These are phyloP conservation scores for Keiferia lycopersicella DNA, from an alignment of 2,888 invertebrate genomes.

Conservation along the genomic window DNA sequence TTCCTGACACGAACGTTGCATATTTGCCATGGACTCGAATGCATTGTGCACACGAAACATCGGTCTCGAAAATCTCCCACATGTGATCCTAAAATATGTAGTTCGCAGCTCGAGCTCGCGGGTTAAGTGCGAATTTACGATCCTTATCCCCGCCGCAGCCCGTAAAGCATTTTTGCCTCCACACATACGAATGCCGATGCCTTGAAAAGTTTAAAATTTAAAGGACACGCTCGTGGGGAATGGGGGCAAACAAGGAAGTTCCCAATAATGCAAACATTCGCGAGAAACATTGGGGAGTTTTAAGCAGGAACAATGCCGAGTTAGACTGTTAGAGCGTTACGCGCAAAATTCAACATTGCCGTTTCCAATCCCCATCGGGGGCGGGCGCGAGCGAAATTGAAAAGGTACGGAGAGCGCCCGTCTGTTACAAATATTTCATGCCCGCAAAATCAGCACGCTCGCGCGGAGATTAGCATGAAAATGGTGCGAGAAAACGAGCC, in stretches of 20 bases:
- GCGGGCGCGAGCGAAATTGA: slow-evolving; percentile 58
- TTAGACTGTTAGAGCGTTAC: slow-evolving; percentile 40
- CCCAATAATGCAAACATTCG: slow-evolving; percentile 28
- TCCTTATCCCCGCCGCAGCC: slow-evolving; percentile 43
- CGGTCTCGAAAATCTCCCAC: slow-evolving; percentile 46
- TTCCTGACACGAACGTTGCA: slow-evolving; percentile 43
- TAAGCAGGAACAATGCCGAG: slow-evolving; percentile 38
- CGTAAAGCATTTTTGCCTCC: slow-evolving; percentile 57
- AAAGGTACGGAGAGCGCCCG: slow-evolving; percentile 57
- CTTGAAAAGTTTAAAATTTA: slow-evolving; percentile 47
- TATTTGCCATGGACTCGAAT: slow-evolving; percentile 47
- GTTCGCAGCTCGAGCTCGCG: slow-evolving; percentile 43
- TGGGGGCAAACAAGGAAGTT: slow-evolving; percentile 20
- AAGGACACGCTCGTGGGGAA: slow-evolving; percentile 16
- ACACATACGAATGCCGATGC: slow-evolving; percentile 53
- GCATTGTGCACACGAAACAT: slow-evolving; percentile 47
- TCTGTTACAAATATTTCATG: slow-evolving; percentile 69
- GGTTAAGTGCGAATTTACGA: slow-evolving; percentile 63
- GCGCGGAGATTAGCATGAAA: slow-evolving; percentile 69
- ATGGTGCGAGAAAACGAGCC: slow-evolving; percentile 62
- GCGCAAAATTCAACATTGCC: slow-evolving; percentile 62
- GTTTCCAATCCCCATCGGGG: slow-evolving; percentile 53
- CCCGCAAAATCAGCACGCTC: slow-evolving; percentile 63
- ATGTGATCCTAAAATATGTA: slow-evolving; percentile 62
- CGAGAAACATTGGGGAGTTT: slow-evolving; percentile 23